Evolutionary conservation across 1,140 invertebrate genomes (phyloP).

Genomic region (Magallana gigas): DNA sequence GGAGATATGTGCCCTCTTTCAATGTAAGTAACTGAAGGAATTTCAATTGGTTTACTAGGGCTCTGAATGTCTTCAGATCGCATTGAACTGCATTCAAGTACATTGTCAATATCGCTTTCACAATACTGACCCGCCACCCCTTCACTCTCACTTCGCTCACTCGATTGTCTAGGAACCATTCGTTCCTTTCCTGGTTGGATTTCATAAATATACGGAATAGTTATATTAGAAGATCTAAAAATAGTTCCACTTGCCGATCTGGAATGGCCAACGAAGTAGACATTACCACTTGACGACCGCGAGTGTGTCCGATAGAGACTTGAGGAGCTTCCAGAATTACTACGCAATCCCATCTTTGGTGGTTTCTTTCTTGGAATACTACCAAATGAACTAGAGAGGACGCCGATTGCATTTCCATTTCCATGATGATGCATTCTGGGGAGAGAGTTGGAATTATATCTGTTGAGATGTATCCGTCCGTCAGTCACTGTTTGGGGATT

Average conservation of each 20-base stretch:
- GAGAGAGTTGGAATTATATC: not conserved
- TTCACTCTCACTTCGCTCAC: slow-evolving; percentile 58
- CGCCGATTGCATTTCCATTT: not conserved
- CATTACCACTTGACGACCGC: not conserved
- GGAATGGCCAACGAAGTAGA: slow-evolving; percentile 3
- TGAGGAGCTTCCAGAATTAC: slow-evolving; percentile 1
- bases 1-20: not conserved
- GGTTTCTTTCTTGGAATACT: slow-evolving; percentile 30
- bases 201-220: not conserved
- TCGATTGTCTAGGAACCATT: not conserved
- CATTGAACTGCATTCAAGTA: slow-evolving; percentile 39
- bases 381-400: not conserved
- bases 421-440: not conserved
- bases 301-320: slow-evolving; percentile 26
- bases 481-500: not conserved
- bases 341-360: slow-evolving; percentile 23
- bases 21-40: not conserved
- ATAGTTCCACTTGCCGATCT: not conserved
- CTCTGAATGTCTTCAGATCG: not conserved
- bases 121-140: slow-evolving; percentile 55
- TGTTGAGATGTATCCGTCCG: not conserved
- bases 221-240: slow-evolving; percentile 1
- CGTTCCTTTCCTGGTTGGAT: not conserved
- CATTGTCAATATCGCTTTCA: slow-evolving; percentile 56
- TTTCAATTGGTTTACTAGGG: not conserved